Conservation (phyloP, 1,140 invertebrate species). For the Octopus bimaculoides region DNA sequence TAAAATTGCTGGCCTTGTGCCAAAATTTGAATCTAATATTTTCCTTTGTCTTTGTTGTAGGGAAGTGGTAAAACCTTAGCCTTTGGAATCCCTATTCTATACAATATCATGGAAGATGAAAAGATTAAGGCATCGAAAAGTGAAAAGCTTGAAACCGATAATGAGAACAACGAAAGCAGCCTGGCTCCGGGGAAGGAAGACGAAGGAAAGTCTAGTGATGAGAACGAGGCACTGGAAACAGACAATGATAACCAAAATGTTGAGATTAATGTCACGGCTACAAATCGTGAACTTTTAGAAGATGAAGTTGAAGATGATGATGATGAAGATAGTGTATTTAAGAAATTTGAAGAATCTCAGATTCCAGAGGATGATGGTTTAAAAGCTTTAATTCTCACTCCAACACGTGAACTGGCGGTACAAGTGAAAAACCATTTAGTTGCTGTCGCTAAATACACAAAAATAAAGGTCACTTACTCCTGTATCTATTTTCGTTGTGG, state of each 20-base stretch:
- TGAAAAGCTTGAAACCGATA: not conserved
- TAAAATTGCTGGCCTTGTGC: not conserved
- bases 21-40: conserved; percentile 15
- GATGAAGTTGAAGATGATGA: conserved; percentile 28
- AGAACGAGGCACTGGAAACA: not conserved
- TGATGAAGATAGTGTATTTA: conserved; percentile 10
- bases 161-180: not conserved
- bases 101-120: conserved; percentile 70
- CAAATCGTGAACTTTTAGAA: conserved; percentile 63
- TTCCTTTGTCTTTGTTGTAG: conserved; percentile 40
- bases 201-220: not conserved
- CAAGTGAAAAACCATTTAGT: conserved; percentile 87
- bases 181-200: not conserved
- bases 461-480: conserved; percentile 62
- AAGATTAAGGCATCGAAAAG: not conserved
- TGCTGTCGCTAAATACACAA: conserved; percentile 77
- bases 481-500: too few species aligned
- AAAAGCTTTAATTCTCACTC: conserved; percentile 80
- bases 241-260: conserved; percentile 46
- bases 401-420: conserved; percentile 91
- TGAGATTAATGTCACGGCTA: conserved; percentile 59
- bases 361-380: not conserved
- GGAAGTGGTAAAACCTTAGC: conserved; percentile 97
- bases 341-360: conserved; percentile 55
- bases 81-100: conserved; percentile 90